Evolutionary conservation across 2,888 invertebrate genomes (phyloP), one percentile per base, ranked within the genome.

Genomic region (Oscheius myriophilus): DNA sequence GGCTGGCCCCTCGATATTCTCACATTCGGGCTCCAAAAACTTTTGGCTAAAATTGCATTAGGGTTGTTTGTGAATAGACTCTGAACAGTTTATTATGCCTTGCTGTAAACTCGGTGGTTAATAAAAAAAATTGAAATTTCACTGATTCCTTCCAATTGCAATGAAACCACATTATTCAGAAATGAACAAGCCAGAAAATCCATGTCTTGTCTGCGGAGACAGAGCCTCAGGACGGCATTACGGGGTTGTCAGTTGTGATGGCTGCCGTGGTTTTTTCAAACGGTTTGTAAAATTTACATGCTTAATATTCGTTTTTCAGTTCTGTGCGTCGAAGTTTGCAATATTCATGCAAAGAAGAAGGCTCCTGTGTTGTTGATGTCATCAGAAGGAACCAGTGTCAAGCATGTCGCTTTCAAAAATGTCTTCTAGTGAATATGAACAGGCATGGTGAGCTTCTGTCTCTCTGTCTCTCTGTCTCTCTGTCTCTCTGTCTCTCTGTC

Each of bases 381-480:
- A 93, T 93, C 0, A 90, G 95, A 59, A 89, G 95, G 59, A 96
- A 96, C 89, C 95, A 95, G 87, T 96, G 96, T 86, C 95, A 95
- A 87, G 93, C 95, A 0, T 95, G 96, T 87, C 90, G 95, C 54
- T 94, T 95, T 88, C 62, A 65, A n/a, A 77, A 77, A 46, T 77
- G 77, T 63, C 33, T 77, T 7, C 42, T 54, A 11, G 70, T 75
- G 25, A 73, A 76, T 1, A 79, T 79, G 79, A 79, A 79, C 55
- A 58, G 73, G n/a, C 79, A 79, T 25, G 77, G 75, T 72, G 11
- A n/a, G 52, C 49, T 6, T 46, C 46, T 16, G 3, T 16, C n/a
- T 46, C 46, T 18, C 46, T 46, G 3, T 46, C 16, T 4, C 18
- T 46, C 46, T 46, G n/a, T 18, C 6, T 46, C 12, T 46, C 33